phyloP scores from a whole-genome alignment of 2,888 invertebrate genomes.

The Sipha maydis region DNA sequence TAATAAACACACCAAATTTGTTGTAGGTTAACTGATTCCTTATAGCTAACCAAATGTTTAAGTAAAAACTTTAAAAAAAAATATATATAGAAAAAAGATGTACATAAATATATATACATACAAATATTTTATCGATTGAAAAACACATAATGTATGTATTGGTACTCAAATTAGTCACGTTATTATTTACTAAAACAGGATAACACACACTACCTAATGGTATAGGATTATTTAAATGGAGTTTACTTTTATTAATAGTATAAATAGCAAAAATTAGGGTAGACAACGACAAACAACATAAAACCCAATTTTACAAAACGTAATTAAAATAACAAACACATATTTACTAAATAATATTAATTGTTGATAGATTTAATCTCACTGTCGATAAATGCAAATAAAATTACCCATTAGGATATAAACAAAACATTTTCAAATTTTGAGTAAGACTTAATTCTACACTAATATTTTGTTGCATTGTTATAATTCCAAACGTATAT shows the following conservation, averaged over 20 bases:
- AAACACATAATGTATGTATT: constrained; percentile 57
- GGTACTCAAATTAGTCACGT: constrained; percentile 44
- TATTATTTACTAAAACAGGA: constrained; percentile 45
- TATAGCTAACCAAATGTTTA: constrained; percentile 6
- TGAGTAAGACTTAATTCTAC: neutral
- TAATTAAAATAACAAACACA: constrained; percentile 33
- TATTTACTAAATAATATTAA: constrained; percentile 30
- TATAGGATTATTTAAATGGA: constrained; percentile 2
- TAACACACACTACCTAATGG: constrained; percentile 25
- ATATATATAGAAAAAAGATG: constrained; percentile 29
- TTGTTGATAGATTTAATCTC: constrained; percentile 37
- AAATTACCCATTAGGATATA: neutral
- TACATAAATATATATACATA: neutral
- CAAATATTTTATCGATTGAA: constrained; percentile 29
- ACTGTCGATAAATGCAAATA: constrained; percentile 22
- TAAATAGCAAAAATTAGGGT: constrained; percentile 1
- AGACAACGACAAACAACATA: constrained; percentile 41
- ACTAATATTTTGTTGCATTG: neutral
- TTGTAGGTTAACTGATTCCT: neutral
- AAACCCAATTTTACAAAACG: constrained; percentile 42
- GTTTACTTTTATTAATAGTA: constrained; percentile 18
- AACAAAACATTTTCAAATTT: constrained; percentile 3
- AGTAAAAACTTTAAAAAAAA: constrained; percentile 17
- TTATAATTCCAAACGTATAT: constrained; percentile 19
- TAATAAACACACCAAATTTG: constrained; percentile 21